phyloP scores from a whole-genome alignment of 64 coral and sea anemone species.

The Exaiptasia diaphana region DNA sequence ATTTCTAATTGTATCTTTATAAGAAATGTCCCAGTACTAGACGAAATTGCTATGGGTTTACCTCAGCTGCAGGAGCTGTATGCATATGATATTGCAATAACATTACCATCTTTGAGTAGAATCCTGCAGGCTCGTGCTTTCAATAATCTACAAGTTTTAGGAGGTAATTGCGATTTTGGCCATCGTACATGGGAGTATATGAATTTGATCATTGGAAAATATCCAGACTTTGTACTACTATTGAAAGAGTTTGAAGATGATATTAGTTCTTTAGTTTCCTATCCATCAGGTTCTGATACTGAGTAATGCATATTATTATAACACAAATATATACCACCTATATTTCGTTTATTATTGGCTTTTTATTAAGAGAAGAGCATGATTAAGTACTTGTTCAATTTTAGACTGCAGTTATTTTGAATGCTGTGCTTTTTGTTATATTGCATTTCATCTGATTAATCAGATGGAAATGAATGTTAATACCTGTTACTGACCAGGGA shows the following conservation, averaged over 20 bases:
- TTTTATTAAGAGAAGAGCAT: no score
- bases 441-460: no score
- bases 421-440: no score
- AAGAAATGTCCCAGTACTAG: neutral
- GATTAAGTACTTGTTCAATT: no score
- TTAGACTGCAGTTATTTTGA: no score
- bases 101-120: neutral
- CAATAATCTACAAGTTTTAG: neutral
- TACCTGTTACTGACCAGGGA: no score
- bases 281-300: conserved; percentile 7
- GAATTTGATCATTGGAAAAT: neutral
- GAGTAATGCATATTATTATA: no score
- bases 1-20: neutral
- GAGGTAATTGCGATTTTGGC: neutral
- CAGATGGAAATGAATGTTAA: no score
- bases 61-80: neutral
- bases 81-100: neutral
- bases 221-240: neutral
- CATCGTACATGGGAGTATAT: neutral
- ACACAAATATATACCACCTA: no score
- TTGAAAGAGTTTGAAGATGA: conserved; percentile 9
- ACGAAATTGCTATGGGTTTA: neutral
- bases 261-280: neutral
- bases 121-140: neutral
- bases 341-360: no score